These are phyloP conservation scores for Crocallis elinguaria DNA, from an alignment of 2,888 invertebrate species.

Conservation along the genomic window DNA sequence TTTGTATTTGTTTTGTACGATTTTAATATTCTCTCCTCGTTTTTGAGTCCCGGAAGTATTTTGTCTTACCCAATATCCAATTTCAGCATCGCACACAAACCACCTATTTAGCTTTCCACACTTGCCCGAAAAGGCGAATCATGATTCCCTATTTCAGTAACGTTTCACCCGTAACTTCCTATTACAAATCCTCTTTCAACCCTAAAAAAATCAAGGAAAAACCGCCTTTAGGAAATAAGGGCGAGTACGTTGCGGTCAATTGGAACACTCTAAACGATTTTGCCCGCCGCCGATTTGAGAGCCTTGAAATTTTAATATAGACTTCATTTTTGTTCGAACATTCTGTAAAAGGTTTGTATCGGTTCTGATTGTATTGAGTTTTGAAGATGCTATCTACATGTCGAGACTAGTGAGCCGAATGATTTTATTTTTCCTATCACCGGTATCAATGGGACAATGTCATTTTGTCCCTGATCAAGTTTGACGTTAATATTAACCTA, in stretches of 20 bases:
- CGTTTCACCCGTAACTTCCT: constrained; percentile 39
- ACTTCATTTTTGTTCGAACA: constrained; percentile 40
- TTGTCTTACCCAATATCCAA: constrained; percentile 17
- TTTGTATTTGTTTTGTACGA: neutral
- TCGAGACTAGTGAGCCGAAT: neutral
- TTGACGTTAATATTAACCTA: too few relatives aligned
- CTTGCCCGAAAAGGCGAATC: constrained; percentile 26
- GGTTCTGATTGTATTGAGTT: neutral
- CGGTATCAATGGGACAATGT: too few relatives aligned
- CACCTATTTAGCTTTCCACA: constrained; percentile 23
- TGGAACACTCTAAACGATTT: constrained; percentile 45
- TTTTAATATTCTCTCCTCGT: constrained; percentile 18
- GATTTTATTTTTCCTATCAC: neutral
- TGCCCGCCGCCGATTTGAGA: constrained; percentile 38
- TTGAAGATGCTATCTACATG: neutral
- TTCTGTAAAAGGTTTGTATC: constrained; percentile 13
- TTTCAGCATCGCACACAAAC: constrained; percentile 11
- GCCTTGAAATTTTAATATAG: constrained; percentile 50
- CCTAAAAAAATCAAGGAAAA: constrained; percentile 40
- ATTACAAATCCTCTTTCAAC: constrained; percentile 43
- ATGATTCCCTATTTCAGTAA: constrained; percentile 34
- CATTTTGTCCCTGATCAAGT: too few relatives aligned
- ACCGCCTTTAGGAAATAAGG: constrained; percentile 30
- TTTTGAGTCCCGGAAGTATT: constrained; percentile 7
- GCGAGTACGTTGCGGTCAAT: constrained; percentile 40